These are phyloP conservation scores for Protobothrops flavoviridis DNA, from an alignment of 2,113 vertebrate species.

Conservation along the genomic window DNA sequence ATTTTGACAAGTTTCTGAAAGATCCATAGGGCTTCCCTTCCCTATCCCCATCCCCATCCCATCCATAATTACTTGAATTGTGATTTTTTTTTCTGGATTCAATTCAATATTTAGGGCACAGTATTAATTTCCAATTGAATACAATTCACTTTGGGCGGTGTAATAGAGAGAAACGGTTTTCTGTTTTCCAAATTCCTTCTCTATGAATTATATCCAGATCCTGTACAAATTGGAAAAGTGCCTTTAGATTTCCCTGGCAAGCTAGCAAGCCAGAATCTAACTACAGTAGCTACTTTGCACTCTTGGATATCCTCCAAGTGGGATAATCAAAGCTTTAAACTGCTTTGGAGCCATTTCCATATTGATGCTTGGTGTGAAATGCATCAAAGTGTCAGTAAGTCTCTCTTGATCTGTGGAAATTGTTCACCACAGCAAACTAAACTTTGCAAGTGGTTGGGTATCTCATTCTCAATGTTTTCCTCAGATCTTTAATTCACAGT, in stretches of 20 bases:
- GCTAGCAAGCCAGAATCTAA: not conserved
- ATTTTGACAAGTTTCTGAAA: not conserved
- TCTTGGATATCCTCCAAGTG: not conserved
- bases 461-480: not conserved
- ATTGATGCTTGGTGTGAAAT: not conserved
- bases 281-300: not conserved
- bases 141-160: not conserved
- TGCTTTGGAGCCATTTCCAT: not conserved
- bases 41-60: not conserved
- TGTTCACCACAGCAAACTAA: not conserved
- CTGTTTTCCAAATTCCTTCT: not conserved
- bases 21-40: not conserved
- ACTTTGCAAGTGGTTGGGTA: not conserved
- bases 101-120: not conserved
- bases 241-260: not conserved
- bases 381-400: not conserved
- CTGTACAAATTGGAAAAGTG: not conserved
- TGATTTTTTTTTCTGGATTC: not conserved
- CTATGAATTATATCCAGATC: not conserved
- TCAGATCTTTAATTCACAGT: not conserved
- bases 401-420: not conserved
- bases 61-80: not conserved
- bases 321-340: not conserved
- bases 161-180: not conserved
- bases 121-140: not conserved